A percentile compares a stretch with the other conserved stretches of the same genome.
Conservation (phyloP, 2,113 vertebrate species). For the Malurus melanocephalus region DNA sequence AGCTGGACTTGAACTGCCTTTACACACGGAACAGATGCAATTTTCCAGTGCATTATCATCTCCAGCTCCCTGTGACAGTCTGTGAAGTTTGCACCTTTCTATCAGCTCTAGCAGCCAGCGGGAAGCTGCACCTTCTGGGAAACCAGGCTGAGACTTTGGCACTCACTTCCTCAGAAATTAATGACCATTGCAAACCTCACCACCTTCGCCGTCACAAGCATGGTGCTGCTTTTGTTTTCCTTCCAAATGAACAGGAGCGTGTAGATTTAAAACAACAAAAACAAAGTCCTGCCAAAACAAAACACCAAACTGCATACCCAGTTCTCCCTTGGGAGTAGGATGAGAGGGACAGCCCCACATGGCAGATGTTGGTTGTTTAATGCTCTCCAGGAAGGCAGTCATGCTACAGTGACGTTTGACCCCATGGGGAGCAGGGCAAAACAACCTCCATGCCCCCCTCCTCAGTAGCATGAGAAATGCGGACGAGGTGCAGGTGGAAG, state of each 20-base stretch:
- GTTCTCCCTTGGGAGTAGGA: not conserved
- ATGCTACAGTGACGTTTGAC: not conserved
- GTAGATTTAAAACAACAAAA: slow-evolving; percentile 26
- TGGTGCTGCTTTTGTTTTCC: not conserved
- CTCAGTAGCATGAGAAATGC: not conserved
- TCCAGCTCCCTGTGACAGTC: not conserved
- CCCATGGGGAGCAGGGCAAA: not conserved
- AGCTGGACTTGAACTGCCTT: not conserved
- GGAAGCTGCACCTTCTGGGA: not conserved
- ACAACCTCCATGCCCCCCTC: not conserved
- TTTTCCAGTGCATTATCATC: not conserved
- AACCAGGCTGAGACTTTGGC: not conserved
- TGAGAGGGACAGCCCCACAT: not conserved
- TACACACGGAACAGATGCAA: not conserved
- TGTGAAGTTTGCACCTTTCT: not conserved
- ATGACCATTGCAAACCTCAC: not conserved
- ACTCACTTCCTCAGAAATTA: not conserved
- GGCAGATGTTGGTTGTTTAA: slow-evolving; percentile 20
- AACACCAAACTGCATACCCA: not conserved
- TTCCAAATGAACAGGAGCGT: not conserved
- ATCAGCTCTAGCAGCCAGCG: not conserved
- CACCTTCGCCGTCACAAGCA: not conserved
- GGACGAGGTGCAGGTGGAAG: rapidly evolving
- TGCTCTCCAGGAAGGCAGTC: not conserved
- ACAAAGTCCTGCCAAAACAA: slow-evolving; percentile 13